Evolutionary conservation across 2,888 invertebrate species (phyloP).

Genomic region (Eristalinus sepulchralis): DNA sequence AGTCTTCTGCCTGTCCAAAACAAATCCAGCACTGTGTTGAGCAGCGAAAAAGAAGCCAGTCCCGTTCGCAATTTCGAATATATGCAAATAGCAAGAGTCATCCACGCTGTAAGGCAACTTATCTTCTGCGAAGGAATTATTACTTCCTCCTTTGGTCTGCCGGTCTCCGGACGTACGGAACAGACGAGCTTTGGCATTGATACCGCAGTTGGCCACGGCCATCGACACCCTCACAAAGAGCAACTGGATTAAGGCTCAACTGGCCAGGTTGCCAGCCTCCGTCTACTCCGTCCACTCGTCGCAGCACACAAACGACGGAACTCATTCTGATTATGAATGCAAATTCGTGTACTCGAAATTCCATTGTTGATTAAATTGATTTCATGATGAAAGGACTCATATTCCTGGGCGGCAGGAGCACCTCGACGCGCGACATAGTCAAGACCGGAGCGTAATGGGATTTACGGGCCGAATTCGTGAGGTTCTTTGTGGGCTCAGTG

Average conservation of each 20-base stretch:
- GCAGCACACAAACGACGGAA: constrained; percentile 14
- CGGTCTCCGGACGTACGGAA: background rate
- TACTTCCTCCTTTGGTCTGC: constrained; percentile 35
- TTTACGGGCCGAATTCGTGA: constrained; percentile 18
- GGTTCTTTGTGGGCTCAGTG: background rate
- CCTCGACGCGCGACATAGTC: background rate
- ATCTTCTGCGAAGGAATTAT: constrained; percentile 43
- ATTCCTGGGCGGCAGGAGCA: constrained; percentile 17
- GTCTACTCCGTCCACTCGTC: background rate
- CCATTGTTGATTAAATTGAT: constrained; percentile 71
- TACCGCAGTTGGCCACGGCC: background rate
- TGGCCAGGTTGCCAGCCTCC: background rate
- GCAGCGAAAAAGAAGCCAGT: background rate
- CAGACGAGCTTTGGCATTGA: background rate
- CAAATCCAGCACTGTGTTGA: constrained; percentile 12
- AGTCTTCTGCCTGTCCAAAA: background rate
- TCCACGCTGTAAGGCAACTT: constrained; percentile 42
- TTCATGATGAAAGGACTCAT: constrained; percentile 60
- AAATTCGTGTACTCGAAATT: constrained; percentile 68
- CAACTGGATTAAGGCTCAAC: constrained; percentile 29
- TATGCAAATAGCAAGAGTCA: constrained; percentile 57
- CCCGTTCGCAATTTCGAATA: constrained; percentile 40
- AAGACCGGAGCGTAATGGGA: constrained; percentile 22
- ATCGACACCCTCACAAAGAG: constrained; percentile 26
- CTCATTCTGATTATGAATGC: constrained; percentile 66